These are phyloP conservation scores for Holothuria glaberrima DNA, from an alignment of 35 echinoderm and acorn worm species.

Conservation along the genomic window DNA sequence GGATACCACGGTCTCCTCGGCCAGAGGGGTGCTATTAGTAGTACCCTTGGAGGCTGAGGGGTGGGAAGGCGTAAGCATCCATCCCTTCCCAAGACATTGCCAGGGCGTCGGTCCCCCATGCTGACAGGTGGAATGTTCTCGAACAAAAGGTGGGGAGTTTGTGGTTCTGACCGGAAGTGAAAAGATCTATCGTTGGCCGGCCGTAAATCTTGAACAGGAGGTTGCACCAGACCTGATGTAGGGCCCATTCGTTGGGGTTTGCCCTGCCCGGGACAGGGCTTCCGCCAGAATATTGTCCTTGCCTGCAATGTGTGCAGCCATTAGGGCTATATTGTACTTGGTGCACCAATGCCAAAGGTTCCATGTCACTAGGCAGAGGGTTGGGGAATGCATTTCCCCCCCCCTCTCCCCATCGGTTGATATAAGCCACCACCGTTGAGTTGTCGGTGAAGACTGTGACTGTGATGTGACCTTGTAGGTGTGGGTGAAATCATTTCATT, in stretches of 20 bases:
- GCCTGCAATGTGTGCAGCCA: conserved; percentile 34
- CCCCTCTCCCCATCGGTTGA: background rate
- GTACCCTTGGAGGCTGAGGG: background rate
- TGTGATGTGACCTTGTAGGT: background rate
- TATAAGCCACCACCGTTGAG: too few species aligned
- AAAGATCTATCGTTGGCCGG: background rate
- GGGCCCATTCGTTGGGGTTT: conserved; percentile 13
- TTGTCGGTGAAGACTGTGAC: too few species aligned
- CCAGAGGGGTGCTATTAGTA: conserved; percentile 21
- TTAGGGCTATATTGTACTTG: background rate
- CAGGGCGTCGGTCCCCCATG: conserved; percentile 2
- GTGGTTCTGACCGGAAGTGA: background rate
- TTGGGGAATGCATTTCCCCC: background rate
- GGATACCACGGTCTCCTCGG: too few species aligned
- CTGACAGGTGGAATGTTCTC: background rate
- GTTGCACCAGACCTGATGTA: background rate
- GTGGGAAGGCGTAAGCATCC: conserved; percentile 18
- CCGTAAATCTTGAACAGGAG: background rate
- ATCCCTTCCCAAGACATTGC: conserved; percentile 24
- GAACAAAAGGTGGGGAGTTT: conserved; percentile 20
- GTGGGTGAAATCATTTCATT: background rate
- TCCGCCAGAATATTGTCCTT: conserved; percentile 53
- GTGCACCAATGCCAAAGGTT: background rate
- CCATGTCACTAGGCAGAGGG: background rate
- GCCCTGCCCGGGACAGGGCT: conserved; percentile 26